Evolutionary conservation across 1,140 invertebrate species (phyloP).

Genomic region (Leptopilina boulardi): DNA sequence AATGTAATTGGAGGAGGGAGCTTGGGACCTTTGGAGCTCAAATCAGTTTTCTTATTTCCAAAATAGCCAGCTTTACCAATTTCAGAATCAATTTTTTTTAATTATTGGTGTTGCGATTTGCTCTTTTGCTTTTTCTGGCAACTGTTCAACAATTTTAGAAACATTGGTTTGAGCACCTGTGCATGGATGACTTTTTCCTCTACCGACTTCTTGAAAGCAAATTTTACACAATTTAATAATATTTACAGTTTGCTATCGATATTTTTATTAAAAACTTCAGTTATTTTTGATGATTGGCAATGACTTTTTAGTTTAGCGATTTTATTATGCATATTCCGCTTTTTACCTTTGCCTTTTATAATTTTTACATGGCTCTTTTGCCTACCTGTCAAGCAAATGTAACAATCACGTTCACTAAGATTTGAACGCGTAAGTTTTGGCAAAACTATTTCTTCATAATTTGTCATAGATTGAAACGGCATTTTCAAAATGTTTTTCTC

Average conservation of each 20-base stretch:
- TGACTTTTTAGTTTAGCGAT: background rate
- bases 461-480: background rate
- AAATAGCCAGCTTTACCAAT: background rate
- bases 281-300: background rate
- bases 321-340: background rate
- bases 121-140: slow-evolving; percentile 36
- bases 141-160: slow-evolving; percentile 21
- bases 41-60: background rate
- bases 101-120: slow-evolving; percentile 30
- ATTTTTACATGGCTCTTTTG: background rate
- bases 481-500: slow-evolving; percentile 32
- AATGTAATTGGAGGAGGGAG: background rate
- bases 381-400: background rate
- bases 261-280: background rate
- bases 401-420: background rate
- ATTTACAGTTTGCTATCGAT: background rate
- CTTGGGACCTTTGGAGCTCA: background rate
- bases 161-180: slow-evolving; percentile 30
- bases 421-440: background rate
- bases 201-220: slow-evolving; percentile 32
- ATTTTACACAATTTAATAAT: slow-evolving; percentile 17
- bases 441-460: slow-evolving; percentile 24
- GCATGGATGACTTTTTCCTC: slow-evolving; percentile 16
- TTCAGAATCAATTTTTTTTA: slow-evolving; percentile 21
- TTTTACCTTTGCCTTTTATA: background rate